Conservation (phyloP, 2,113 vertebrate species). For the Ptychochromis oligacanthus region DNA sequence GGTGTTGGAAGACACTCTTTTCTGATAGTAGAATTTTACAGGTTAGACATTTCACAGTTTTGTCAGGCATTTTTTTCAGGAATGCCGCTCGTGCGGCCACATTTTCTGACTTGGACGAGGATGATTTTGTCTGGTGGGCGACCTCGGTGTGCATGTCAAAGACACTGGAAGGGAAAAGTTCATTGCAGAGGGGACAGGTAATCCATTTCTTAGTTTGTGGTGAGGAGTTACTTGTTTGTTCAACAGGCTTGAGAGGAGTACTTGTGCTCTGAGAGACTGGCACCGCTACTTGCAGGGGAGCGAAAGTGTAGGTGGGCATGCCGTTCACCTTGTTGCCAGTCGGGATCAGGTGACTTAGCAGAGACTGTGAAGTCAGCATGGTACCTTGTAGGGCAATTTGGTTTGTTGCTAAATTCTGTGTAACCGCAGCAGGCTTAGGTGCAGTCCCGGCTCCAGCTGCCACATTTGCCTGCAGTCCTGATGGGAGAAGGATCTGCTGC, state of each 20-base stretch:
- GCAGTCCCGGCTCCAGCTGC: slow-evolving; percentile 72
- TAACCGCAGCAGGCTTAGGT: slow-evolving; percentile 68
- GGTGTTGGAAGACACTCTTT: slow-evolving; percentile 88
- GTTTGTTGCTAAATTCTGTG: slow-evolving; percentile 43
- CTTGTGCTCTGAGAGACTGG: slow-evolving; percentile 80
- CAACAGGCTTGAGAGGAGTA: slow-evolving; percentile 67
- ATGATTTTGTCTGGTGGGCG: slow-evolving; percentile 83
- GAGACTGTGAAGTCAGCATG: slow-evolving; percentile 87
- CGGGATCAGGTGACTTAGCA: slow-evolving; percentile 91
- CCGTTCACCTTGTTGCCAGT: slow-evolving; percentile 94
- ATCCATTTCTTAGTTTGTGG: slow-evolving; percentile 94
- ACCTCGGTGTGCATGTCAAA: slow-evolving; percentile 93
- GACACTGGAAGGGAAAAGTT: slow-evolving; percentile 93
- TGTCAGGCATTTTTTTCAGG: slow-evolving; percentile 91
- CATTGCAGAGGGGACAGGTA: slow-evolving; percentile 93
- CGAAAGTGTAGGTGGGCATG: slow-evolving; percentile 92
- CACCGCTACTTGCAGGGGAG: slow-evolving; percentile 88
- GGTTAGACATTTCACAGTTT: slow-evolving; percentile 87
- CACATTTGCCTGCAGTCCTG: slow-evolving; percentile 74
- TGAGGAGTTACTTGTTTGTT: slow-evolving; percentile 73
- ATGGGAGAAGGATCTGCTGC: slow-evolving; percentile 81
- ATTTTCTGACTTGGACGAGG: slow-evolving; percentile 68
- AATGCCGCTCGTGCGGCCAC: slow-evolving; percentile 88
- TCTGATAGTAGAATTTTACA: slow-evolving; percentile 89
- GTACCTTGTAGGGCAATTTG: slow-evolving; percentile 78